Base-by-base conservation (phyloP, 1,140 invertebrate species). In the Nebria ingens region DNA sequence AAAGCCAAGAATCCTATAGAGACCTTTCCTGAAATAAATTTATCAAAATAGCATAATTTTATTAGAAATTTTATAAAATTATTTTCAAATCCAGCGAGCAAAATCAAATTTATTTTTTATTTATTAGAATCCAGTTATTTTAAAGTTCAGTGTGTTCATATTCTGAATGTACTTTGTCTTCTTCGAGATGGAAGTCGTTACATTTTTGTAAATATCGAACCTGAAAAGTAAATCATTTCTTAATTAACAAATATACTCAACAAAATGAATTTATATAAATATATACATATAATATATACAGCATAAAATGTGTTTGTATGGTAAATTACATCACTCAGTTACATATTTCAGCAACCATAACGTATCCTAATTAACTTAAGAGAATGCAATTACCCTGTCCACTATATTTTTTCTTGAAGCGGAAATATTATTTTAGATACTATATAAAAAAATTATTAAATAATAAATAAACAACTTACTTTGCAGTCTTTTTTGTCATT, bases 101-200 rank as follows among this genome's bases (percentile, higher is more conserved):
- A 34, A 34, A 34, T 34, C 6, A 34, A 34, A 6, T 2, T 2
- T 4, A 6, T 51, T 2, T n/a, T 51, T 51, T 2, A 12, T 1
- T 0, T 1, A n/a, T 19, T 51, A 1, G 19, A 6, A 17, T 13
- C 15, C 0, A 1, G 12, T 51, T 19, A 17, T 34, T 9, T 54
- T 79, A 85, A 59, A 86, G 74, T 74, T 89, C 87, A 66, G 76
- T 89, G 67, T 89, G 87, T 61, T 81, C 76, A 54, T 83, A 85
- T 75, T 89, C 87, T 21, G 85, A 87, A 20, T 85, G 89, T 15
- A 86, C 85, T 76, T 81, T 82, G 19, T 84, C 70, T 70, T 91
- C 87, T 67, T 88, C 86, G 67, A 86, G 81, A 63, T 89, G 85
- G 71, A 87, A 91, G 1, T 79, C 77, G 21, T 76, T 76, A 62